A percentile compares a stretch with the other conserved stretches of the same genome.
Evolutionary conservation across 2,113 vertebrate species (phyloP).

Genomic region (Orientallactaga bullata): DNA sequence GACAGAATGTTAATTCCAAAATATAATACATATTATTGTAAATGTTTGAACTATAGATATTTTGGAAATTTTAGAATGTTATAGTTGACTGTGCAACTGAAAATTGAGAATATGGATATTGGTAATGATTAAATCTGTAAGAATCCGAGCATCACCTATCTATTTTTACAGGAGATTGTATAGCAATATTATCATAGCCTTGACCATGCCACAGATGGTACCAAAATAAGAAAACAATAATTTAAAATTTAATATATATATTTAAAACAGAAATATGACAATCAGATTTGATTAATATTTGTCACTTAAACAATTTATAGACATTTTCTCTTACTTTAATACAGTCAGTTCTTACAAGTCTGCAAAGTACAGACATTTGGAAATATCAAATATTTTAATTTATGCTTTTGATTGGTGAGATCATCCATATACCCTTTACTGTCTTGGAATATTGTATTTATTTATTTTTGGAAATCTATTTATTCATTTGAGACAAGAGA

Average conservation of each 20-base stretch:
- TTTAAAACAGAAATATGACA: background rate
- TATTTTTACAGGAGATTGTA: background rate
- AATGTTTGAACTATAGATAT: conserved; percentile 11
- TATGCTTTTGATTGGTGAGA: no score
- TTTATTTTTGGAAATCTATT: background rate
- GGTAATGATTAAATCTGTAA: background rate
- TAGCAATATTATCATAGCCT: background rate
- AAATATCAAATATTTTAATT: no score
- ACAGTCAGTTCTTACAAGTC: background rate
- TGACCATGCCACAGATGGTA: background rate
- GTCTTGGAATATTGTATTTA: background rate
- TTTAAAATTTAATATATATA: background rate
- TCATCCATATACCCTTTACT: no score
- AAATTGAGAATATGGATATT: conserved; percentile 12
- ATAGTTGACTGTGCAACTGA: background rate
- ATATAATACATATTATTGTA: background rate
- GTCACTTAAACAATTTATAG: background rate
- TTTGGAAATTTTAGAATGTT: background rate
- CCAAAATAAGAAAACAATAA: background rate
- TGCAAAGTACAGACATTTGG: background rate
- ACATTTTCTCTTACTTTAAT: conserved; percentile 25
- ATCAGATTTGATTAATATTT: background rate
- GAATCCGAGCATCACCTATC: background rate
- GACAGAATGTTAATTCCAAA: background rate
- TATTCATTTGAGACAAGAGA: background rate